Conservation (phyloP, 1,140 invertebrate genomes). For the Calosoma granatense region DNA sequence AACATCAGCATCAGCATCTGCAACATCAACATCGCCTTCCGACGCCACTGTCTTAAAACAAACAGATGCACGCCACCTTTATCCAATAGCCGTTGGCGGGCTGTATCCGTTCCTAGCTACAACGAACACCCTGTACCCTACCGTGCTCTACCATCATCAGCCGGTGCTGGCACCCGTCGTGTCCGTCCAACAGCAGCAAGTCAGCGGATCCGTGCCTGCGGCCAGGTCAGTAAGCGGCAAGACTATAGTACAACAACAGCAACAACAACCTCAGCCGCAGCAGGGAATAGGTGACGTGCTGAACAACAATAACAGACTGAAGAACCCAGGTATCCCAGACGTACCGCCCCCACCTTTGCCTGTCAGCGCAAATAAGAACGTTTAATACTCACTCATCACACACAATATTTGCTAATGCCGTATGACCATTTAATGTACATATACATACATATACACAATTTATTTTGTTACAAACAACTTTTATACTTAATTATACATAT, state of each 20-base stretch:
- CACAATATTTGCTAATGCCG: too few relatives aligned
- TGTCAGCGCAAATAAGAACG: not conserved
- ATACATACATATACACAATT: not conserved
- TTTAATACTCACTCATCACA: not conserved
- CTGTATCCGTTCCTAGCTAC: not conserved
- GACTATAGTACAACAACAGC: constrained; percentile 1
- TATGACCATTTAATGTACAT: not conserved
- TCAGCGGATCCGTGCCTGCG: not conserved
- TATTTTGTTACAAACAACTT: too few relatives aligned
- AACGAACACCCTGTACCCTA: not conserved
- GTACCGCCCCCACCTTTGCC: constrained; percentile 21
- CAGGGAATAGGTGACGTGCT: not conserved
- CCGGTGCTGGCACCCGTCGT: not conserved
- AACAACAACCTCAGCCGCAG: constrained; percentile 17
- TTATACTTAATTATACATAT: too few relatives aligned
- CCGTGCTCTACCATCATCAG: not conserved
- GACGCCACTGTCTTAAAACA: not conserved
- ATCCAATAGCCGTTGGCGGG: not conserved
- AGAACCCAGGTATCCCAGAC: constrained; percentile 22
- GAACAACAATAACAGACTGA: constrained; percentile 17
- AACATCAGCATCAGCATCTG: constrained; percentile 1
- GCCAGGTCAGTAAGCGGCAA: not conserved
- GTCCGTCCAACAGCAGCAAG: not conserved
- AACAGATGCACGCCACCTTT: not conserved
- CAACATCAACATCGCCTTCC: not conserved